These are phyloP conservation scores for Narcine bancroftii DNA, from an alignment of 2,113 vertebrate genomes.

Conservation along the genomic window DNA sequence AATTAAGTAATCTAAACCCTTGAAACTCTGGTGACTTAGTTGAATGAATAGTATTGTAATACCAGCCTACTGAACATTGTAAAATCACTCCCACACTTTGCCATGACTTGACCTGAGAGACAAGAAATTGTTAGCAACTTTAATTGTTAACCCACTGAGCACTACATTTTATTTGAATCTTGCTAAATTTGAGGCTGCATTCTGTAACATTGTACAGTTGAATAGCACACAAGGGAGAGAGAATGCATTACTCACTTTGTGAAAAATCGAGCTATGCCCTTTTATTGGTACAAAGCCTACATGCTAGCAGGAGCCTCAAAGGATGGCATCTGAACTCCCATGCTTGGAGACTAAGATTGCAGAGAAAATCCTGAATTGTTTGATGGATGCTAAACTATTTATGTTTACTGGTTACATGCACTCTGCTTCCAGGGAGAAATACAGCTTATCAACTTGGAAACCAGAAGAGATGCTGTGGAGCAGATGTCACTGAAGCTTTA, in stretches of 20 bases:
- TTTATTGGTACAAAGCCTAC: conserved; percentile 26
- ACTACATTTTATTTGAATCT: conserved; percentile 35
- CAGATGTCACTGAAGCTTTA: conserved; percentile 84
- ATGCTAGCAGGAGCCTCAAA: neutral
- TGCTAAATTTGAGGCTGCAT: conserved; percentile 1
- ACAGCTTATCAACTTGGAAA: conserved; percentile 68
- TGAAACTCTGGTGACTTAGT: conserved; percentile 47
- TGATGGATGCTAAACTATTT: neutral
- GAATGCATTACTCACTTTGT: conserved; percentile 24
- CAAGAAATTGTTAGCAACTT: conserved; percentile 33
- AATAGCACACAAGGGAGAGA: conserved; percentile 27
- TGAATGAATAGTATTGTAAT: conserved; percentile 44
- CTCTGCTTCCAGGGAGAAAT: conserved; percentile 65
- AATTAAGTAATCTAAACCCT: conserved; percentile 51
- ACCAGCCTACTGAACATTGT: conserved; percentile 22
- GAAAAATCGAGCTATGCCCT: conserved; percentile 6
- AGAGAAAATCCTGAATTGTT: conserved; percentile 8
- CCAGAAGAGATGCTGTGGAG: conserved; percentile 78
- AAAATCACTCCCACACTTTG: conserved; percentile 36
- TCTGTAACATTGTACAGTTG: conserved; percentile 33
- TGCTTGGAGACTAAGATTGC: neutral
- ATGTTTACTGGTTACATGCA: conserved; percentile 41
- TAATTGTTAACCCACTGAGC: conserved; percentile 35
- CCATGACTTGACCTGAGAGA: conserved; percentile 32
- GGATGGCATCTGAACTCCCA: neutral